phyloP scores from a whole-genome alignment of 2,797 vertebrate genomes.

The Clamator glandarius region DNA sequence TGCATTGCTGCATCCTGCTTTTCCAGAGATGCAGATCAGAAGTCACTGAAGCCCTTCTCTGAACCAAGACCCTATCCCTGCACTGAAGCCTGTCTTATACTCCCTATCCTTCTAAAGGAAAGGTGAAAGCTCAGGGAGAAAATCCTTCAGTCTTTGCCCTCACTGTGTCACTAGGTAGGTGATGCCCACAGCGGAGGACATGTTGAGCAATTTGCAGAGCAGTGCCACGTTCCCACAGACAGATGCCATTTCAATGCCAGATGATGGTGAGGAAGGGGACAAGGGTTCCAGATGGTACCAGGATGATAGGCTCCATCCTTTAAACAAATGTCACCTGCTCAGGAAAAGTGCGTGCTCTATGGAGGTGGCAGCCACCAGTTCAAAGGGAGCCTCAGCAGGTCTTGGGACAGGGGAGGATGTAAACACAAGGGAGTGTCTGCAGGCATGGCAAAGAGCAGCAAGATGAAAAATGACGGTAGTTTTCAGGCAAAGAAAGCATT shows the following conservation, averaged over 20 bases:
- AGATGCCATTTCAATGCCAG: rapidly evolving
- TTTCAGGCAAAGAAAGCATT: neutral
- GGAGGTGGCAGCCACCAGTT: neutral
- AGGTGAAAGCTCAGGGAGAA: neutral
- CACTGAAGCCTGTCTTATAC: rapidly evolving
- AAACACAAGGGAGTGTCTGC: rapidly evolving
- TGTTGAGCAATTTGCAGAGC: rapidly evolving
- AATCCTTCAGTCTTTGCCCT: neutral
- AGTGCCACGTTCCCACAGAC: rapidly evolving
- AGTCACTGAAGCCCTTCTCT: neutral
- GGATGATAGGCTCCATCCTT: neutral
- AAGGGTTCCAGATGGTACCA: neutral
- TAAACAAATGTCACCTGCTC: rapidly evolving
- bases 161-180: rapidly evolving
- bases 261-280: neutral
- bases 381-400: neutral
- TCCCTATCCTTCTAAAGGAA: neutral
- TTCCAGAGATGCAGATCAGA: neutral
- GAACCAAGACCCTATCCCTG: no score
- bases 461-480: neutral
- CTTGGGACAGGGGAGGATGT: neutral
- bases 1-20: rapidly evolving
- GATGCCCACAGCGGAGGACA: rapidly evolving
- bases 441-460: rapidly evolving
- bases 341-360: rapidly evolving